Evolutionary conservation across 2,113 vertebrate species (phyloP), one percentile per base, ranked within the genome.

Genomic region (Ptyas mucosa): DNA sequence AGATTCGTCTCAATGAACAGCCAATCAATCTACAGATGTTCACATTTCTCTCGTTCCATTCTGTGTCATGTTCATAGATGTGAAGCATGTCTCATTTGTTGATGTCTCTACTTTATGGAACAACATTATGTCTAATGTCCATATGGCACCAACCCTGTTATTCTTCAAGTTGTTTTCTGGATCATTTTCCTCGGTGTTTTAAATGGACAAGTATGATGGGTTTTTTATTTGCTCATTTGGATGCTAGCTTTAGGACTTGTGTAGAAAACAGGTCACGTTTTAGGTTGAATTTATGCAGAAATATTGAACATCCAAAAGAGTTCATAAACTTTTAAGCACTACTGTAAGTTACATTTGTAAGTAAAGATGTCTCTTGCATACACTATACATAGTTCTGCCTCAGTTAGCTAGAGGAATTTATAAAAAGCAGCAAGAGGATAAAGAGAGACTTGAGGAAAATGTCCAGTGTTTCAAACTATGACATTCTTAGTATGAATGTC

Each of bases 301-400:
- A 81, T 81, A 81, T 43, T 43, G 75, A 81, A 81, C 15, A 81
- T 81, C 8, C 34, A 43, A 81, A 39, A 81, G 18, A 34, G 8
- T 43, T 81, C 75, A 81, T 39, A 81, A 81, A 39, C n/a, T 9
- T 81, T 43, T 43, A 81, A 81, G 34, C 18, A 81, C 15, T 39
- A 81, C 34, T 43, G 34, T 96, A 95, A 94, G 92, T 95, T 94
- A 96, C 26, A 93, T 93, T 95, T 11, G 53, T 11, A 93, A 89
- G 54, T 90, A 93, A 94, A 95, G 49, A 94, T 94, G 23, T 43
- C 34, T 81, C 75, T 90, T 75, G 64, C 12, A 86, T 12, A 89
- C 21, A 29, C 14, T n/a, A 51, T 89, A 0, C 86, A 58, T 52
- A 85, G 46, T 34, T 93, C 64, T 91, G 61, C 46, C 21, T 81